A percentile compares a stretch with the other conserved stretches of the same genome.
Conservation (phyloP, 2,113 vertebrate species). For the Eudyptes chrysolophus region DNA sequence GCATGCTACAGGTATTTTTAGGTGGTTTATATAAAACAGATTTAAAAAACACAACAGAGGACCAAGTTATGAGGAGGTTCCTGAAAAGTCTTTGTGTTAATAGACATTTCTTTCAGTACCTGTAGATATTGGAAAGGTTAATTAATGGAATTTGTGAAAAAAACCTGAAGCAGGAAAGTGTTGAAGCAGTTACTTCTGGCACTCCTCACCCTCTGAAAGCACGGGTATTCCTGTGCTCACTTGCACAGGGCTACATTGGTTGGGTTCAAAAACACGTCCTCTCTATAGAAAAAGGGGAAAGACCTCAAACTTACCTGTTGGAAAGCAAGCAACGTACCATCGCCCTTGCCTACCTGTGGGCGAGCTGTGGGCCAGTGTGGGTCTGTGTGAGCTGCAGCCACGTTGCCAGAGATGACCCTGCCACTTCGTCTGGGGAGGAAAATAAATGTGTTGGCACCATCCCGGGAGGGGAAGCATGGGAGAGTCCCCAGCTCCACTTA, state of each 20-base stretch:
- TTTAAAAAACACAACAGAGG: background rate
- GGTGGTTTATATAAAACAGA: background rate
- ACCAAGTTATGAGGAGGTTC: background rate
- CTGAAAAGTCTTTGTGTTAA: background rate
- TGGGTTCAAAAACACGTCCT: background rate
- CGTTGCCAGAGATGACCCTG: background rate
- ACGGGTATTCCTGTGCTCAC: fast-evolving
- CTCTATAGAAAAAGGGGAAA: background rate
- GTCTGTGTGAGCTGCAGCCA: background rate
- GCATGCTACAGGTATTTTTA: background rate
- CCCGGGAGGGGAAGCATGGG: background rate
- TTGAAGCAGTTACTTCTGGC: background rate
- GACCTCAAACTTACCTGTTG: fast-evolving
- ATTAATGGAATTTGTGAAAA: background rate
- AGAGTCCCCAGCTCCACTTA: slow-evolving; percentile 52
- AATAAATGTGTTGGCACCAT: background rate
- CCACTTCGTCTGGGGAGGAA: background rate
- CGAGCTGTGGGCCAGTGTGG: background rate
- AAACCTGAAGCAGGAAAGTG: background rate
- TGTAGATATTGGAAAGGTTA: background rate
- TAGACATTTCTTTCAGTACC: background rate
- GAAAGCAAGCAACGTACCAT: background rate
- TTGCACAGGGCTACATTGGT: fast-evolving
- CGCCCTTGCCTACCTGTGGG: background rate
- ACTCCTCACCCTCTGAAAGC: background rate